A percentile compares a stretch with the other conserved stretches of the same genome.
Evolutionary conservation across 2,888 invertebrate species (phyloP).

Genomic region (Agriopis leucophaearia): DNA sequence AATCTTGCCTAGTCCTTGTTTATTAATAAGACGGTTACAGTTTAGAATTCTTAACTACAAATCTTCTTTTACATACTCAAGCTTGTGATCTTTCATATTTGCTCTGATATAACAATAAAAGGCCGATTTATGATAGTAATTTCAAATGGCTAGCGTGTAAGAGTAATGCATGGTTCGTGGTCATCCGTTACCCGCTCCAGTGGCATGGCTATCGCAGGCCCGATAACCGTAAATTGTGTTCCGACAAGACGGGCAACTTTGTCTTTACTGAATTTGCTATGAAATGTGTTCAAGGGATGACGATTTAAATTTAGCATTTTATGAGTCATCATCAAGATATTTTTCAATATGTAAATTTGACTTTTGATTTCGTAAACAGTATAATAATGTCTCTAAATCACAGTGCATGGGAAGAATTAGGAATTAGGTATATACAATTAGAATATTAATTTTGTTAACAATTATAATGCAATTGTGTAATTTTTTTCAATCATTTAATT

Average conservation of each 20-base stretch:
- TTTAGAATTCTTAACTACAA: too few relatives aligned
- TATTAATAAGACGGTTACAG: too few relatives aligned
- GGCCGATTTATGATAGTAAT: slow-evolving; percentile 24
- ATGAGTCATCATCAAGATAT: neutral
- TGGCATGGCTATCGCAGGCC: slow-evolving; percentile 53
- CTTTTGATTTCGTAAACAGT: too few relatives aligned
- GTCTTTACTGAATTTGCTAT: slow-evolving; percentile 47
- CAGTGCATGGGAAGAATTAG: too few relatives aligned
- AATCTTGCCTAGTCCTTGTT: too few relatives aligned
- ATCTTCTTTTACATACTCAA: too few relatives aligned
- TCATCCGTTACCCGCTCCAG: slow-evolving; percentile 52
- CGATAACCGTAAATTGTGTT: slow-evolving; percentile 64
- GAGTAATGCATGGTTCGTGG: slow-evolving; percentile 45
- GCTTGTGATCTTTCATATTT: neutral
- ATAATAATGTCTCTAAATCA: too few relatives aligned
- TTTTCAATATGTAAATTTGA: too few relatives aligned
- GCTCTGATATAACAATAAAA: slow-evolving; percentile 1
- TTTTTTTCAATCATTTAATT: too few relatives aligned
- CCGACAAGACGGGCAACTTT: slow-evolving; percentile 51
- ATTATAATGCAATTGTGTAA: too few relatives aligned
- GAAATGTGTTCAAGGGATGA: slow-evolving; percentile 44
- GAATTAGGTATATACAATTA: too few relatives aligned
- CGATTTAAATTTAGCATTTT: slow-evolving; percentile 31
- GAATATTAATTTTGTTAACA: too few relatives aligned
- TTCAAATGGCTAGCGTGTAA: slow-evolving; percentile 30